Evolutionary conservation across 2,888 invertebrate species (phyloP), one percentile per base, ranked within the genome.

Genomic region (Phalangium opilio): DNA sequence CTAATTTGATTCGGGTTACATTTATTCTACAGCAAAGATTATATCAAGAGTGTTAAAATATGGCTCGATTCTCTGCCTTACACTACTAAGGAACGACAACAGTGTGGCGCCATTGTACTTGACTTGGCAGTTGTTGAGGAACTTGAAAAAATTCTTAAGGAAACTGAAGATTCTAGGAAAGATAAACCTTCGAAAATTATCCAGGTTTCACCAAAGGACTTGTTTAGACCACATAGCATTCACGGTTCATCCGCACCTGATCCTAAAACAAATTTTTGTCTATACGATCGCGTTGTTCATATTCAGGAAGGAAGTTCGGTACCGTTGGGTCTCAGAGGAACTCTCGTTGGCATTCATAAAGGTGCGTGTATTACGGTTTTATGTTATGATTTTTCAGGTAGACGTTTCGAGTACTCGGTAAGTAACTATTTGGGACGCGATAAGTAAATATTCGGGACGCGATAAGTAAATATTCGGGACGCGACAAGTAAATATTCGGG

Each of bases 211-310:
- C 52, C 55, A 4, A 18, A 39, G 19, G 47, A 51, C 14, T 33
- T 56, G 17, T 54, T 46, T 44, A 45, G 48, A 19, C 54, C 56
- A 14, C 47, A 43, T 19, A 18, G 50, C 19, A 45, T 43, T 48
- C 52, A 56, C 34, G 73, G 74, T 4, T 68, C 68, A 50, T 58
- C 73, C 27, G 64, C 73, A 7, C 83, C 87, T 0, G 87, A 87
- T 65, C 68, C 75, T 0, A 70, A 68, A 8, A 75, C 78, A 0
- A 73, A 72, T 45, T 82, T 74, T 67, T 62, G 70, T 51, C 63
- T 95, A 50, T 79, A 83, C 60, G 93, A 96, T 69, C 75, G 95
- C 44, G 78, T 96, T 41, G 77, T 91, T 3, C 78, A 81, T 61
- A 78, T 82, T 0, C 73, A 81, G 27, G 75, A 76, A 32, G 76